A percentile compares a stretch with the other conserved stretches of the same genome.
Evolutionary conservation across 2,113 vertebrate species (phyloP).

Genomic region (Hemiprocne comata): DNA sequence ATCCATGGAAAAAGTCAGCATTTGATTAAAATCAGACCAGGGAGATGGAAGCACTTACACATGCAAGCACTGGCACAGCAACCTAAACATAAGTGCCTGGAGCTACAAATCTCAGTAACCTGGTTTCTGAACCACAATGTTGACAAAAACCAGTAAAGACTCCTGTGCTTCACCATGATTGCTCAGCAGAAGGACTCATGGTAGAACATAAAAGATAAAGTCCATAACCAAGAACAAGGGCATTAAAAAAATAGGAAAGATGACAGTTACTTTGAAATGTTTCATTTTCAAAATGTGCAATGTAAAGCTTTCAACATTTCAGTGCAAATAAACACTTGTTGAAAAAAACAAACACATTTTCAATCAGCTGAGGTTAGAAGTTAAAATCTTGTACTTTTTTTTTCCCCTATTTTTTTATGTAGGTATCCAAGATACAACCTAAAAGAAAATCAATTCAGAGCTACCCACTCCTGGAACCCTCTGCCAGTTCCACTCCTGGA

Average conservation of each 20-base stretch:
- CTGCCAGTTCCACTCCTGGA: too few species aligned
- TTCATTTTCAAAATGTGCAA: neutral
- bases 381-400: neutral
- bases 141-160: neutral
- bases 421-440: neutral
- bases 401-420: neutral
- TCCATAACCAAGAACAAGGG: neutral
- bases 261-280: neutral
- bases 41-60: neutral
- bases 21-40: neutral
- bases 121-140: neutral
- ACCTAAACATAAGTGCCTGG: neutral
- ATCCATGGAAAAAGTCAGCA: neutral
- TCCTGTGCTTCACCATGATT: neutral
- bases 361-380: neutral
- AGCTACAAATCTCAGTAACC: neutral
- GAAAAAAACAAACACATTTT: neutral
- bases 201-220: neutral
- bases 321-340: neutral
- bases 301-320: neutral
- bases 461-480: neutral
- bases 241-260: neutral
- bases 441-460: neutral
- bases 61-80: neutral
- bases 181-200: neutral